Conservation (phyloP, 2,888 invertebrate genomes). For the Sphaerophoria taeniata region DNA sequence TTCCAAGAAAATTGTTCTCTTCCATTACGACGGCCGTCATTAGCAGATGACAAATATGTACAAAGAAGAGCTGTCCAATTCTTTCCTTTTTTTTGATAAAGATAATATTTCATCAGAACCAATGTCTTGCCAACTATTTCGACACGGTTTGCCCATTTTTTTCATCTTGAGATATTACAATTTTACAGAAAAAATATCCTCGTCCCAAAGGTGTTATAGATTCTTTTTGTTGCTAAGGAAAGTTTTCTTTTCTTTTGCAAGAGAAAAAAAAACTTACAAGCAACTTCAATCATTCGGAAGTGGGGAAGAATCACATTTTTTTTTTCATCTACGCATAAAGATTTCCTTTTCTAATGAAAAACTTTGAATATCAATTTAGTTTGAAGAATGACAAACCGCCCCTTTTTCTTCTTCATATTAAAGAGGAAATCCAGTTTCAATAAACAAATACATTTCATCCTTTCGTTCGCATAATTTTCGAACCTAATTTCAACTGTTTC, state of each 20-base stretch:
- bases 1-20: too few species aligned
- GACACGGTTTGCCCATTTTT: too few species aligned
- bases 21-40: too few species aligned
- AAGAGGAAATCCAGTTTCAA: constrained; percentile 16
- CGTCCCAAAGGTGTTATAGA: too few species aligned
- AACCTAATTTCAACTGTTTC: neutral
- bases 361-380: constrained; percentile 8
- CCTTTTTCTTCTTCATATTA: neutral
- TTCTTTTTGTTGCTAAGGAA: too few species aligned
- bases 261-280: neutral
- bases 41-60: too few species aligned
- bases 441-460: neutral
- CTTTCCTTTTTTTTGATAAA: too few species aligned
- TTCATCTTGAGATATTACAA: too few species aligned
- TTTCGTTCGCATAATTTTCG: neutral
- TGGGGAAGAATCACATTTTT: neutral
- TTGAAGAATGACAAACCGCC: neutral
- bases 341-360: neutral
- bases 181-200: neutral
- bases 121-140: too few species aligned
- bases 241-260: too few species aligned
- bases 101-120: too few species aligned
- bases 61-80: too few species aligned
- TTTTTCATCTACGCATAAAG: neutral
- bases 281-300: neutral